A percentile compares a stretch with the other conserved stretches of the same genome.
These are phyloP conservation scores for Pectinophora gossypiella DNA, from an alignment of 1,140 invertebrate genomes.

Conservation along the genomic window DNA sequence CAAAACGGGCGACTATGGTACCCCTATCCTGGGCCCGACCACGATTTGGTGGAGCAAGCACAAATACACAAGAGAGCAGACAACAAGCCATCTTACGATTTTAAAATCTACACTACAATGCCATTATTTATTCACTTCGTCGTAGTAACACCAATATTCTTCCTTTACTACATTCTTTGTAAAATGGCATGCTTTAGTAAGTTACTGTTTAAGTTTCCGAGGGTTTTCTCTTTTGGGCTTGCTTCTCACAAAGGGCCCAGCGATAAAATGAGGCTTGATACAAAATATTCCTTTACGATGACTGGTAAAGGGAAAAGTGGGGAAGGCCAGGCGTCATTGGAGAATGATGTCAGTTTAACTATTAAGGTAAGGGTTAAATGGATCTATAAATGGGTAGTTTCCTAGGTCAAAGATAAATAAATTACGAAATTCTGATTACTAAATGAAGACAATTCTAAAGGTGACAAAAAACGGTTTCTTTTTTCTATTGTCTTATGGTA, in stretches of 20 bases:
- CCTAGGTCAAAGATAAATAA: too few relatives aligned
- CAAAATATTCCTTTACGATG: constrained; percentile 81
- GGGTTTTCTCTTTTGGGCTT: constrained; percentile 83
- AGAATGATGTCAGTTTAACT: not conserved
- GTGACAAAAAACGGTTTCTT: too few relatives aligned
- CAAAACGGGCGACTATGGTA: constrained; percentile 81
- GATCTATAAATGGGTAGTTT: too few relatives aligned
- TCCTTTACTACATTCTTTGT: constrained; percentile 80
- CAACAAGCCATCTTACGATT: constrained; percentile 82
- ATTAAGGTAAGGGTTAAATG: not conserved
- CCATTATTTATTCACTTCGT: constrained; percentile 67
- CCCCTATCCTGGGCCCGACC: constrained; percentile 87
- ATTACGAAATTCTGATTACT: too few relatives aligned
- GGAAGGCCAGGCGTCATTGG: not conserved
- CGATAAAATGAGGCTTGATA: constrained; percentile 77
- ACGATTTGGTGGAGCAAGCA: constrained; percentile 84
- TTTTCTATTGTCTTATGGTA: too few relatives aligned
- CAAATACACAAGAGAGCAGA: constrained; percentile 85
- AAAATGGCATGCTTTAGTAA: constrained; percentile 75
- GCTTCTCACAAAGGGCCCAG: constrained; percentile 82
- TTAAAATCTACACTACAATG: constrained; percentile 77
- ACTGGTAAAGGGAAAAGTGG: constrained; percentile 86
- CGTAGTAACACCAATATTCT: constrained; percentile 75
- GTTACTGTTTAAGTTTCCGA: constrained; percentile 79
- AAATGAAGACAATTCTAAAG: too few relatives aligned